phyloP scores from a whole-genome alignment of 2,888 invertebrate species.

The Automeris io region DNA sequence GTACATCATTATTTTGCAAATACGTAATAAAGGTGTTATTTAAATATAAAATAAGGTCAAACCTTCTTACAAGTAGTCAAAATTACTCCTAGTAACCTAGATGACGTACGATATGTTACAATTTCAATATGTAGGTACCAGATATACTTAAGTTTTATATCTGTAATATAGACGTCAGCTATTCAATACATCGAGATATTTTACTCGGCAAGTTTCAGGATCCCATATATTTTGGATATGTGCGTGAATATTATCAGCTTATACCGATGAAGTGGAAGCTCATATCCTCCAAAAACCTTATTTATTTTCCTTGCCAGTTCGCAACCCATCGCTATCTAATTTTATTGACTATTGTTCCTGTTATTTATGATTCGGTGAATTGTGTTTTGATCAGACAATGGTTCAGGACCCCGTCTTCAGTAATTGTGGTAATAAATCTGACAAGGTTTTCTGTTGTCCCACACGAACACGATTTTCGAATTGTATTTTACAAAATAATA shows the following conservation, averaged over 20 bases:
- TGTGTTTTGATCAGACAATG: slow-evolving; percentile 66
- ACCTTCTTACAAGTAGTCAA: too few relatives aligned
- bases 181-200: background rate
- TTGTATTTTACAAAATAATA: too few relatives aligned
- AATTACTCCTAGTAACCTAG: too few relatives aligned
- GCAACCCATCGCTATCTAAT: slow-evolving; percentile 55
- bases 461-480: too few relatives aligned
- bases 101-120: too few relatives aligned
- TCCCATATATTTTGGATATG: slow-evolving; percentile 19
- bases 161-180: slow-evolving; percentile 1
- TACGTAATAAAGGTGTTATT: too few relatives aligned
- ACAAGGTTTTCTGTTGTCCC: slow-evolving; percentile 56
- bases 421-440: slow-evolving; percentile 67
- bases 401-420: slow-evolving; percentile 47
- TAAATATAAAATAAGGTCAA: too few relatives aligned
- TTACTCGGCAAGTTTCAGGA: slow-evolving; percentile 9
- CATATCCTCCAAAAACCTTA: slow-evolving; percentile 41
- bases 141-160: too few relatives aligned
- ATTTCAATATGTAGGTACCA: too few relatives aligned
- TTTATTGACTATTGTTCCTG: slow-evolving; percentile 70
- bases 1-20: too few relatives aligned
- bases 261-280: slow-evolving; percentile 36
- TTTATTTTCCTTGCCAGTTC: slow-evolving; percentile 52
- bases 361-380: slow-evolving; percentile 67
- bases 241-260: slow-evolving; percentile 36